phyloP scores from a whole-genome alignment of 2,797 vertebrate species.

The Ctenosaura bakeri region DNA sequence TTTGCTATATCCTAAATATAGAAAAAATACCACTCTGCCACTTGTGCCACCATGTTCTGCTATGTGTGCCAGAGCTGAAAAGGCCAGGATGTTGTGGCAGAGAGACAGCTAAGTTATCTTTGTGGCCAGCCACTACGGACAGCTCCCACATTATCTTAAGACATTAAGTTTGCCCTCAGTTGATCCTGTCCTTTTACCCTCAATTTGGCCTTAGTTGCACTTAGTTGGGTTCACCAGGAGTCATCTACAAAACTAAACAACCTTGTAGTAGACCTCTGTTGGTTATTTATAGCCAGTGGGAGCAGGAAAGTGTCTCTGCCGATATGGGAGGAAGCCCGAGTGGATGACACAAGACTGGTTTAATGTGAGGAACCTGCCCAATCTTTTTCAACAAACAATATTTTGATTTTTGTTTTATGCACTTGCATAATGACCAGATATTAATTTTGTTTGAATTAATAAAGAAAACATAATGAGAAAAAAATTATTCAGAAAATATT shows the following conservation, averaged over 20 bases:
- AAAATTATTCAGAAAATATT: slow-evolving; percentile 23
- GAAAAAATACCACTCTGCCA: not conserved
- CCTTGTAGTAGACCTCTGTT: not conserved
- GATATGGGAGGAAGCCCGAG: not conserved
- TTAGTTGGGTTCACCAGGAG: not conserved
- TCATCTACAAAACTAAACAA: not conserved
- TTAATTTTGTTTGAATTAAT: not conserved
- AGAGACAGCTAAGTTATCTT: not conserved
- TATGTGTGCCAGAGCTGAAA: not conserved
- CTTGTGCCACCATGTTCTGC: not conserved
- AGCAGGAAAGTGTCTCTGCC: not conserved
- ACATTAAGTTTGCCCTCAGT: not conserved
- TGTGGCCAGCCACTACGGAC: not conserved
- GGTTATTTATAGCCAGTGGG: not conserved
- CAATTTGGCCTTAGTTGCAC: not conserved
- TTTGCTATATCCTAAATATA: not conserved
- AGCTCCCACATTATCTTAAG: not conserved
- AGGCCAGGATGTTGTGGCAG: not conserved
- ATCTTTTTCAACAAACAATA: not conserved
- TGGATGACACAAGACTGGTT: not conserved
- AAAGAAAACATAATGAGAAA: slow-evolving; percentile 33
- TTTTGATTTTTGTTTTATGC: not conserved
- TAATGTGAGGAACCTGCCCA: not conserved
- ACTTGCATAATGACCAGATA: not conserved
- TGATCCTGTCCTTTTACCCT: not conserved